Conservation (phyloP, 2,888 invertebrate species). For the Gari tellinella region DNA sequence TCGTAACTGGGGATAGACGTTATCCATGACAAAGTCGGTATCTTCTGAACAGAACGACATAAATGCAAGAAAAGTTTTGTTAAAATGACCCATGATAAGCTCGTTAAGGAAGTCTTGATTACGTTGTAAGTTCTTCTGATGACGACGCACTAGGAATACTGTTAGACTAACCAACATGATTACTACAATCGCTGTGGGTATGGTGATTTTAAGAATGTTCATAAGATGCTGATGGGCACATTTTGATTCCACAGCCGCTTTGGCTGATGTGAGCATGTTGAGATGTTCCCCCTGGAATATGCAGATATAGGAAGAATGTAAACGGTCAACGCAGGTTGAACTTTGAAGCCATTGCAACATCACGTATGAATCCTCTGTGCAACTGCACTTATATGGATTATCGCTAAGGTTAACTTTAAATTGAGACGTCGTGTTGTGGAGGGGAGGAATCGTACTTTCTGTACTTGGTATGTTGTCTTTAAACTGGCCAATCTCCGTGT, state of each 20-base stretch:
- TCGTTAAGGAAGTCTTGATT: neutral
- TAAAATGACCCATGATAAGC: neutral
- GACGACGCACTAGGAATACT: neutral
- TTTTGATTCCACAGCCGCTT: neutral
- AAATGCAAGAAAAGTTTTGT: constrained; percentile 12
- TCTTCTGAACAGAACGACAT: constrained; percentile 27
- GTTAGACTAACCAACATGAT: neutral
- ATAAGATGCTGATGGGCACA: neutral
- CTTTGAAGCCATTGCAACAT: constrained; percentile 7
- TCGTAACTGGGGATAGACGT: constrained; percentile 17
- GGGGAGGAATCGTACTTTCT: too few relatives aligned
- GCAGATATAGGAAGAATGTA: neutral
- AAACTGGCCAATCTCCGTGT: too few relatives aligned
- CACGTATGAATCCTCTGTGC: neutral
- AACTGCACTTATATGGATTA: constrained; percentile 15
- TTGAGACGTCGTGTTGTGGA: neutral
- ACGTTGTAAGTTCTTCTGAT: constrained; percentile 1
- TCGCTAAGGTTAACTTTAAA: neutral
- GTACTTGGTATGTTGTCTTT: too few relatives aligned
- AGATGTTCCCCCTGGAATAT: constrained; percentile 1
- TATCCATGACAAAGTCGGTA: constrained; percentile 14
- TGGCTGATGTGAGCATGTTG: neutral
- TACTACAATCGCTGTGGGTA: neutral
- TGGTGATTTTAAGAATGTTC: neutral
- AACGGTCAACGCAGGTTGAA: neutral